Evolutionary conservation across 2,113 vertebrate species (phyloP).

Genomic region (Pelvicachromis taeniatus): DNA sequence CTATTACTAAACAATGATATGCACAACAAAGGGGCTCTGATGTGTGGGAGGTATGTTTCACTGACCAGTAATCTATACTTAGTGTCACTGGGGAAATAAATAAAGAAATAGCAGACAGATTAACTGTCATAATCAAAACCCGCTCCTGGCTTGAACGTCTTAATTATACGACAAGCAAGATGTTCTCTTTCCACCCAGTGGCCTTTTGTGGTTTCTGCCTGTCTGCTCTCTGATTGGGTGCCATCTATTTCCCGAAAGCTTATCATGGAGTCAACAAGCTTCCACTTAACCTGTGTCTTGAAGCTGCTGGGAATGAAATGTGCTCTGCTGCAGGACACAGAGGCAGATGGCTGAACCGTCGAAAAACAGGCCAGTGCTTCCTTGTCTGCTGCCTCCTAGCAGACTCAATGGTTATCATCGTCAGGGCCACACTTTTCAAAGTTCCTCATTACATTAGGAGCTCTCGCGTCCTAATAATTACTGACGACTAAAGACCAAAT

Average conservation of each 20-base stretch:
- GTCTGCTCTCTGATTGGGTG: conserved; percentile 20
- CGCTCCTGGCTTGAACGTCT: conserved; percentile 34
- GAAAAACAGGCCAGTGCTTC: conserved; percentile 3
- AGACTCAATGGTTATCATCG: conserved; percentile 13
- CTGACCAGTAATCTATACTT: conserved; percentile 13
- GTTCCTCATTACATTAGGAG: neutral
- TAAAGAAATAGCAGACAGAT: conserved; percentile 36
- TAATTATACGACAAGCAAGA: conserved; percentile 53
- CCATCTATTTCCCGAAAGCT: conserved; percentile 26
- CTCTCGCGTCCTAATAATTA: neutral
- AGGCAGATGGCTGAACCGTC: conserved; percentile 1
- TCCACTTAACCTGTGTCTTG: conserved; percentile 44
- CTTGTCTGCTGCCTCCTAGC: neutral
- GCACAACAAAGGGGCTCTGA: neutral
- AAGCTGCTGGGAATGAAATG: conserved; percentile 7
- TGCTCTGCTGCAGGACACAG: neutral
- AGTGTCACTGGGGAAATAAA: conserved; percentile 32
- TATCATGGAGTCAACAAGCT: conserved; percentile 31
- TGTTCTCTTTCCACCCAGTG: conserved; percentile 32
- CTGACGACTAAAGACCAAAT: neutral
- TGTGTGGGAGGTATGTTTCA: neutral
- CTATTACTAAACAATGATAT: conserved; percentile 4
- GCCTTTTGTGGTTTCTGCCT: conserved; percentile 10
- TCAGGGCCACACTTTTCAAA: neutral
- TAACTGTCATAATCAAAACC: conserved; percentile 44